A percentile compares a stretch with the other conserved stretches of the same genome.
Evolutionary conservation across 1,140 invertebrate species (phyloP).

Genomic region (Alviniconcha marisindica): DNA sequence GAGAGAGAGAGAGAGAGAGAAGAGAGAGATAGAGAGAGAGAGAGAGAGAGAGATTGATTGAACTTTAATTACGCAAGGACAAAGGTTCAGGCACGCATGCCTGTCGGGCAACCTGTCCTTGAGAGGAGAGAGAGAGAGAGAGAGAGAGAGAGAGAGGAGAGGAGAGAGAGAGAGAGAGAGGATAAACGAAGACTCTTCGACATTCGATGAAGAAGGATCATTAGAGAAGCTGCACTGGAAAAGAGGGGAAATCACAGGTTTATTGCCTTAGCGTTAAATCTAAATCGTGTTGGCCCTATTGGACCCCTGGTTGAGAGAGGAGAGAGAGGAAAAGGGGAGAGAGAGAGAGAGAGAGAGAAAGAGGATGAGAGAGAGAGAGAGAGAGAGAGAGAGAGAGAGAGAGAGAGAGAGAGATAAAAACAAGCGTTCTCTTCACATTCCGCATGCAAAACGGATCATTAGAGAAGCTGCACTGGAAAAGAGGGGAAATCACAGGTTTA

Average conservation of each 20-base stretch:
- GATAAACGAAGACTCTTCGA: neutral
- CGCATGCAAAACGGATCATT: neutral
- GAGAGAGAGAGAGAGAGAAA: constrained; percentile 1
- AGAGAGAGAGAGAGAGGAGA: neutral
- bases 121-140: neutral
- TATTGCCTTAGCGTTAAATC: neutral
- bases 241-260: neutral
- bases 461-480: neutral
- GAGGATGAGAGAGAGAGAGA: neutral
- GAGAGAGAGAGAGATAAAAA: neutral
- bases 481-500: neutral
- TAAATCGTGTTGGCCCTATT: neutral
- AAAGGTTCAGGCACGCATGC: neutral
- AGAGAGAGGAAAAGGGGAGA: constrained; percentile 3
- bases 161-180: neutral
- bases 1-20: too few species aligned
- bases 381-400: too few species aligned
- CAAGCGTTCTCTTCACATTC: neutral
- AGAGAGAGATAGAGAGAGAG: constrained; percentile 1
- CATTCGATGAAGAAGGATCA: neutral
- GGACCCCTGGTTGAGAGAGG: neutral
- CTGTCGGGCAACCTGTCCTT: too few species aligned
- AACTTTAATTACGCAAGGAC: neutral
- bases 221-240: neutral
- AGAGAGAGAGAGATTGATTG: neutral